Conservation (phyloP, 2,888 invertebrate genomes). For the Drosophila meridionalis region DNA sequence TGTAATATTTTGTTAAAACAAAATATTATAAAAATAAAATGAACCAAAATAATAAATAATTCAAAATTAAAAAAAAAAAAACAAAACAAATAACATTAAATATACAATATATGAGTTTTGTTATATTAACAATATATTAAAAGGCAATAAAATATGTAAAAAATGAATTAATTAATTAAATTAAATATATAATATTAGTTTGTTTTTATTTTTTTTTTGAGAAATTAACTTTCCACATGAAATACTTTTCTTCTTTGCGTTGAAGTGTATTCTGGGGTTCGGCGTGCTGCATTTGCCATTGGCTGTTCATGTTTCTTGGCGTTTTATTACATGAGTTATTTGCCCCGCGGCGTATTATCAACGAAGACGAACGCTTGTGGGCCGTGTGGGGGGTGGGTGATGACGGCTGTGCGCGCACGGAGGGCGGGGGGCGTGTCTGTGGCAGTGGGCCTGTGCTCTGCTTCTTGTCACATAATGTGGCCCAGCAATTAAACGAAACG, state of each 20-base stretch:
- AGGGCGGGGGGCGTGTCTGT: constrained; percentile 8
- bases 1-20: no score
- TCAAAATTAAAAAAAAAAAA: no score
- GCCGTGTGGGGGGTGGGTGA: neutral
- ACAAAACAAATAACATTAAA: no score
- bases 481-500: constrained; percentile 80
- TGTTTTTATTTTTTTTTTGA: no score
- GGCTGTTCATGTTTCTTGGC: constrained; percentile 46
- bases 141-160: no score
- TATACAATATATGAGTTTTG: no score
- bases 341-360: constrained; percentile 57
- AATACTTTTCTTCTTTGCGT: neutral
- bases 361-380: constrained; percentile 19
- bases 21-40: no score
- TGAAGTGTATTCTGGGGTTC: constrained; percentile 21
- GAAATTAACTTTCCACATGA: neutral
- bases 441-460: constrained; percentile 62
- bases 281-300: constrained; percentile 10
- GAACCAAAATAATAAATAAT: no score
- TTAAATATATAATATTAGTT: no score
- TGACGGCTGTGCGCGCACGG: neutral
- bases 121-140: no score
- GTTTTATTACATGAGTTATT: constrained; percentile 67
- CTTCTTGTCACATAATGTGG: constrained; percentile 78
- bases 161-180: no score